Conservation (phyloP, 1,140 invertebrate species). For the Anagrus nilaparvatae region DNA sequence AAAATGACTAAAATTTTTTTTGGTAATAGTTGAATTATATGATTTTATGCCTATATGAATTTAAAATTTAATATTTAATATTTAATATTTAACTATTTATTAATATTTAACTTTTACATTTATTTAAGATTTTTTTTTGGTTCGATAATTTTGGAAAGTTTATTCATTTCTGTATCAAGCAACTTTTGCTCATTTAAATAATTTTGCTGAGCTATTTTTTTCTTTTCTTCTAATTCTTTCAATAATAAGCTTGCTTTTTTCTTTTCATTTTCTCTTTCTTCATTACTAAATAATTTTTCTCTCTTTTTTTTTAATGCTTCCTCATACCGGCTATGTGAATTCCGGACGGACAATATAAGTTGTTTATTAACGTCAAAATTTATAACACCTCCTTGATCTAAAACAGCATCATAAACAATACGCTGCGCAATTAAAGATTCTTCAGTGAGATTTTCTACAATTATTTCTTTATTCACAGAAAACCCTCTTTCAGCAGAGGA, state of each 20-base stretch:
- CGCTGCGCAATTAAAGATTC: conserved; percentile 16
- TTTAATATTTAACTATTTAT: too few relatives aligned
- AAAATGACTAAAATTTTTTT: too few relatives aligned
- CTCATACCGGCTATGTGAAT: conserved; percentile 1
- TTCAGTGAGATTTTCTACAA: conserved; percentile 15
- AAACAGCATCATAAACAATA: conserved; percentile 14
- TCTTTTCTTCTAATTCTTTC: too few relatives aligned
- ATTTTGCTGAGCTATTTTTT: too few relatives aligned
- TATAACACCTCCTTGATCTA: conserved; percentile 1
- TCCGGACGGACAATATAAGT: background rate
- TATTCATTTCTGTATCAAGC: too few relatives aligned
- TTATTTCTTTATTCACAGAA: conserved; percentile 17
- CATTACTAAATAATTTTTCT: background rate
- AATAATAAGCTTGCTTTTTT: conserved; percentile 1
- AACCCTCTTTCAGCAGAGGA: conserved; percentile 16
- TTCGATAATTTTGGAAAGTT: too few relatives aligned
- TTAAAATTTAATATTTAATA: too few relatives aligned
- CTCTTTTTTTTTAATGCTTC: conserved; percentile 2
- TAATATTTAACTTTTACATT: too few relatives aligned
- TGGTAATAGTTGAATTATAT: too few relatives aligned
- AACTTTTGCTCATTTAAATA: too few relatives aligned
- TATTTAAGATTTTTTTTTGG: too few relatives aligned
- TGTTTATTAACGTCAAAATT: conserved; percentile 11
- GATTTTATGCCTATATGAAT: too few relatives aligned
- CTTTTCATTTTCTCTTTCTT: background rate